These are phyloP conservation scores for Hylaea fasciaria DNA, from an alignment of 2,888 invertebrate species.

Conservation along the genomic window DNA sequence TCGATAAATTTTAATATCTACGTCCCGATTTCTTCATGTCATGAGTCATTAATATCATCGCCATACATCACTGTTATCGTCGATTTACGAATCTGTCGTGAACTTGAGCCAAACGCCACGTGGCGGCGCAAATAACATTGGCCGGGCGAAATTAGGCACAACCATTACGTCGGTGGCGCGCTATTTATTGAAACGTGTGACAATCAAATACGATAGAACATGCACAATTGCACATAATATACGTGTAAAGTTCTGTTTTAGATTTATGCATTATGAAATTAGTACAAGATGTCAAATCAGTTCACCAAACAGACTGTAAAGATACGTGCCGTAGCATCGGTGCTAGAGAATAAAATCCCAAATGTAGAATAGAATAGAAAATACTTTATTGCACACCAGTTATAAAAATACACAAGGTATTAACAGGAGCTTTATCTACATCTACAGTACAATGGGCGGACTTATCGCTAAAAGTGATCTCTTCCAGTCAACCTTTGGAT, in stretches of 20 bases:
- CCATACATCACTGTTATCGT: conserved; percentile 23
- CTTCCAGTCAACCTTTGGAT: no score
- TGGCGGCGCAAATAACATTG: conserved; percentile 29
- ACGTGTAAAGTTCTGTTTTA: conserved; percentile 1
- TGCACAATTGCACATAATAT: conserved; percentile 10
- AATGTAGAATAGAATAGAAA: no score
- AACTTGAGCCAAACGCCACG: conserved; percentile 37
- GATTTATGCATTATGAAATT: no score
- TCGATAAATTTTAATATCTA: conserved; percentile 13
- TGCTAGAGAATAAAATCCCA: not conserved
- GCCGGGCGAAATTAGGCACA: conserved; percentile 15
- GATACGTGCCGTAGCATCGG: not conserved
- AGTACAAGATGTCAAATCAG: no score
- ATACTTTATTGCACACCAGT: no score
- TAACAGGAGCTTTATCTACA: no score
- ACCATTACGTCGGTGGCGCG: conserved; percentile 15
- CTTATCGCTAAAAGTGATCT: no score
- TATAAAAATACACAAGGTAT: no score
- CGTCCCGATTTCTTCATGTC: conserved; percentile 22
- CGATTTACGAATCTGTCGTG: conserved; percentile 19
- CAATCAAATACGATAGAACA: conserved; percentile 9
- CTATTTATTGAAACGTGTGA: conserved; percentile 14
- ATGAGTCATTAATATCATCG: conserved; percentile 12
- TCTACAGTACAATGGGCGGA: no score
- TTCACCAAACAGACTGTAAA: no score